Base-by-base conservation (phyloP, 2,113 vertebrate species). In the Rhipidura dahli region DNA sequence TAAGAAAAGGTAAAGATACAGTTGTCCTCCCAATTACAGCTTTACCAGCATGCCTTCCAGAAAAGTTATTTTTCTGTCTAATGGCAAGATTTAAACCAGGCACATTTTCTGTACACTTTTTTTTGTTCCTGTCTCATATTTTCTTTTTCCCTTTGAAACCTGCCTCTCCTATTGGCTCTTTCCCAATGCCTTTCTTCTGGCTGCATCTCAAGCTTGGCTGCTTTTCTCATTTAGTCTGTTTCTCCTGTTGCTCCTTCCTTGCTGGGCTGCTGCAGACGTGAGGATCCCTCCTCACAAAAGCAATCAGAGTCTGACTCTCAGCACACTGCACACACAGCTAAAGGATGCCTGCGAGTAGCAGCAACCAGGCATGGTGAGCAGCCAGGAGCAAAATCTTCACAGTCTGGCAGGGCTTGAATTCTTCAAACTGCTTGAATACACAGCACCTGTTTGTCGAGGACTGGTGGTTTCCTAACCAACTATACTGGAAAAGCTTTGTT, bases 191-290 rank as follows among this genome's bases (percentile, higher is more conserved):
- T 95, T 97, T 96, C 81, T 94, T 88, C 95, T 78, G 63, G 84
- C 89, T 96, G 92, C 87, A 85, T 95, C 96, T 95, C 95, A 94
- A 92, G 96, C 93, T 95, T 86, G 94, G 94, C 95, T 94, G 89
- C 93, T 80, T 96, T 96, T 96, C 89, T 94, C 96, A 93, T 96
- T 97, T 96, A 76, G 87, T 64, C 94, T 64, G 31, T 87, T 93
- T 95, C 93, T 96, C 87, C 93, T 91, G 92, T 93, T 95, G 96
- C 87, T 93, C 68, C 71, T 79, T 69, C 93, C 87, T 92, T 49
- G 82, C 93, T 64, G 69, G 60, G 73, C 53, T 70, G 76, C 64
- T 80, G 84, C 79, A 80, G 15, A 53, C 2, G 5, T 28, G 80
- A 71, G 87, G 73, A 53, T 60, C 80, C 37, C 15, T 31, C 84